These are phyloP conservation scores for Musca domestica DNA, from an alignment of 1,140 invertebrate species.

Conservation along the genomic window DNA sequence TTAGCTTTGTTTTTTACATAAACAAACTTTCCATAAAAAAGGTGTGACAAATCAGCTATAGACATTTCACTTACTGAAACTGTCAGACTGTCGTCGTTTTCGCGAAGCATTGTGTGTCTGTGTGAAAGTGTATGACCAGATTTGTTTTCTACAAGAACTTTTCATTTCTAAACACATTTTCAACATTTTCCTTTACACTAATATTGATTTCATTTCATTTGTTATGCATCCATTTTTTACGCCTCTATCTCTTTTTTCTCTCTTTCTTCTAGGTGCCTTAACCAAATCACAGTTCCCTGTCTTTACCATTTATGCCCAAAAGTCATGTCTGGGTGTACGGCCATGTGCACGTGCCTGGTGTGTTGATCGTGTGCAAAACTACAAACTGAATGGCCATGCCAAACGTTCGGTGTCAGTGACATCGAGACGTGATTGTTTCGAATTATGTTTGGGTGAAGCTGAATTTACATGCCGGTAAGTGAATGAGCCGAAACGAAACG, in stretches of 20 bases:
- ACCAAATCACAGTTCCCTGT: conserved; percentile 94
- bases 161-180: not conserved
- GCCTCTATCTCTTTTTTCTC: not conserved
- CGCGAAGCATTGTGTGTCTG: not conserved
- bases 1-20: too few species aligned
- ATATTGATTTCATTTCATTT: too few species aligned
- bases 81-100: not conserved
- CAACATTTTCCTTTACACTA: too few species aligned
- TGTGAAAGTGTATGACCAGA: not conserved
- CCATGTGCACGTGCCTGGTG: conserved; percentile 88
- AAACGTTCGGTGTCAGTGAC: conserved; percentile 70
- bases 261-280: conserved; percentile 67
- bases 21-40: too few species aligned
- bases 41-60: too few species aligned
- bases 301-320: conserved; percentile 93
- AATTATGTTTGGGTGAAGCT: conserved; percentile 81
- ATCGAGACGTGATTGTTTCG: conserved; percentile 81
- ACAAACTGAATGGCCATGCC: conserved; percentile 71
- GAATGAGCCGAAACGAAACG: not conserved
- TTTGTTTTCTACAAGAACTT: not conserved
- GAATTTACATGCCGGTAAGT: conserved; percentile 88
- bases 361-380: conserved; percentile 87
- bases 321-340: conserved; percentile 81
- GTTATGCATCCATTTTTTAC: too few species aligned
- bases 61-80: too few species aligned